These are phyloP conservation scores for Polietes domitor DNA, from an alignment of 2,888 invertebrate genomes.

Conservation along the genomic window DNA sequence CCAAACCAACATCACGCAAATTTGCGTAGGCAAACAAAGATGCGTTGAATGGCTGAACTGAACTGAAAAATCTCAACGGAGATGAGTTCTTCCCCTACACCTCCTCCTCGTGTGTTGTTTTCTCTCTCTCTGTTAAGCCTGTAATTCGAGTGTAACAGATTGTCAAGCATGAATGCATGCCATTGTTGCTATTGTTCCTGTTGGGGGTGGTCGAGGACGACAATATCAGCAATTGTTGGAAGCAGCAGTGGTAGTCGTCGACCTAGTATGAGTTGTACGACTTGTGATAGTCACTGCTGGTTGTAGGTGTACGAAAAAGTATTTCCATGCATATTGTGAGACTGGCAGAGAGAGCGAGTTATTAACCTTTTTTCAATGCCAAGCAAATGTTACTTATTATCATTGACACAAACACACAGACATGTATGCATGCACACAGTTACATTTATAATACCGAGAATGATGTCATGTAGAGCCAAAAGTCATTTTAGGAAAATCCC, in stretches of 20 bases:
- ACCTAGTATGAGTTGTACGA: slow-evolving; percentile 28
- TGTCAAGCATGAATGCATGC: slow-evolving; percentile 66
- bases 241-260: background rate
- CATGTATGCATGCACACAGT: background rate
- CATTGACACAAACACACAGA: slow-evolving; percentile 35
- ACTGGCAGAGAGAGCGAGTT: slow-evolving; percentile 63
- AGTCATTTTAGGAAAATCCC: slow-evolving; percentile 80
- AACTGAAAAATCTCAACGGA: background rate
- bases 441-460: slow-evolving; percentile 26
- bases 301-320: slow-evolving; percentile 67
- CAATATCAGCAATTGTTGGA: slow-evolving; percentile 18
- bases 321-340: background rate
- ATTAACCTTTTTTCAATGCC: slow-evolving; percentile 78
- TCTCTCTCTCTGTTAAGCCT: slow-evolving; percentile 16
- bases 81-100: slow-evolving; percentile 22
- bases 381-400: slow-evolving; percentile 67
- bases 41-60: slow-evolving; percentile 46
- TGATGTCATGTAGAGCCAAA: slow-evolving; percentile 76
- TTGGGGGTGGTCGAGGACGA: background rate
- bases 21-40: slow-evolving; percentile 65
- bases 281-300: slow-evolving; percentile 14
- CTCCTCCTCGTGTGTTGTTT: background rate
- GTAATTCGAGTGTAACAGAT: slow-evolving; percentile 61
- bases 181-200: slow-evolving; percentile 40
- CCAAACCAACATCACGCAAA: slow-evolving; percentile 19